Conservation (phyloP, 1,140 invertebrate species). For the Aphis craccivora region DNA sequence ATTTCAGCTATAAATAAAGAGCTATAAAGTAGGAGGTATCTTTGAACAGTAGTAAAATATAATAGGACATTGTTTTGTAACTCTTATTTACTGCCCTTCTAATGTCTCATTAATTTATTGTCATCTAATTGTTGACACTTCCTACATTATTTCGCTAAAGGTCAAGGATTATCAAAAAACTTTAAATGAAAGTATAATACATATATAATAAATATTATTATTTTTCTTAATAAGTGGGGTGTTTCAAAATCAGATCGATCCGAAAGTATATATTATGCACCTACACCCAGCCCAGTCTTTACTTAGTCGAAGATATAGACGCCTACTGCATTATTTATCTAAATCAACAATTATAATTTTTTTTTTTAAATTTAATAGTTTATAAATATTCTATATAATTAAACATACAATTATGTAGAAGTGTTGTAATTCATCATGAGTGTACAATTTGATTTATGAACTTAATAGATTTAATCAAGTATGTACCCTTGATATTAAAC, state of each 20-base stretch:
- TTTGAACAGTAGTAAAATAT: background rate
- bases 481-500: background rate
- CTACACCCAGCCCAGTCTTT: background rate
- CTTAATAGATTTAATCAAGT: background rate
- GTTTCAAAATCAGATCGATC: background rate
- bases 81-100: conserved; percentile 15
- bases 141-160: background rate
- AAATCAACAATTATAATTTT: background rate
- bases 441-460: background rate
- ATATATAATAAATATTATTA: background rate
- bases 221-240: background rate
- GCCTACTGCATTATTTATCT: background rate
- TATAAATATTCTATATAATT: background rate
- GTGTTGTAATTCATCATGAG: background rate
- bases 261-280: background rate
- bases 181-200: background rate
- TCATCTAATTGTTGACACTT: conserved; percentile 11
- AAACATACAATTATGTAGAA: background rate
- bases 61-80: background rate
- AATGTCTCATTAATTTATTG: background rate
- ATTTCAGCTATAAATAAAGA: background rate
- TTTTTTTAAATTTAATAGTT: background rate
- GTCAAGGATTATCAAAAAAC: background rate
- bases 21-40: background rate
- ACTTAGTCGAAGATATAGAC: background rate